Base-by-base conservation (phyloP, 2,113 vertebrate species). In the Hippocampus barbouri region DNA sequence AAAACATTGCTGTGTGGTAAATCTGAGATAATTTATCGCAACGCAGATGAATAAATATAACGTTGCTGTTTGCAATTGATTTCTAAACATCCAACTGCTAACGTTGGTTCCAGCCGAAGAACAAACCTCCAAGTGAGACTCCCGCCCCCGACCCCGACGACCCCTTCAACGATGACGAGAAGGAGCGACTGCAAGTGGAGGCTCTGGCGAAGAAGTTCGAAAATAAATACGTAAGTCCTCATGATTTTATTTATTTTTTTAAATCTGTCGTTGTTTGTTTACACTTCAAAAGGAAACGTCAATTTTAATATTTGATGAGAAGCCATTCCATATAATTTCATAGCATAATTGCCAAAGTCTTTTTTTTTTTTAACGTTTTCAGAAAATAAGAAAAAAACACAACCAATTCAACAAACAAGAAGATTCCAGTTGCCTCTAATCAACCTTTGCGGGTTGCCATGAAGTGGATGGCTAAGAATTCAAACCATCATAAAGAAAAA, bases 201-300 rank as follows among this genome's bases (percentile, higher is more conserved):
- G 92, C 94, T 70, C 78, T 98, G 88, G 95, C 96, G 41, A 97
- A 95, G 91, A 98, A 95, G 91, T 97, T 97, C 78, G 96, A 98
- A 89, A 94, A 93, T 88, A 98, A 98, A 98, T 98, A 99, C 9
- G 97, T 99, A 85, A 96, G 97, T 96, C 23, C 14, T 70, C 66
- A 23, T 41, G 0, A 12, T n/a, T 34, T 62, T 8, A 15, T 43
- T n/a, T 23, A 12, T 15, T 20, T 41, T 20, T 12, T 10, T 38
- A 10, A 11, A n/a, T 51, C 2, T 20, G 20, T 7, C 3, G 6
- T 34, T 68, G 16, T 68, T 51, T 68, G 10, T 25, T 30, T 25
- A 27, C 4, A 14, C 21, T 66, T 63, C 0, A 63, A 38, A 16
- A 18, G 18, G 15, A 63, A 38, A 38, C 9, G 15, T 34, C 7